Evolutionary conservation across 2,113 vertebrate genomes (phyloP).

Genomic region (Lycocorax pyrrhopterus): DNA sequence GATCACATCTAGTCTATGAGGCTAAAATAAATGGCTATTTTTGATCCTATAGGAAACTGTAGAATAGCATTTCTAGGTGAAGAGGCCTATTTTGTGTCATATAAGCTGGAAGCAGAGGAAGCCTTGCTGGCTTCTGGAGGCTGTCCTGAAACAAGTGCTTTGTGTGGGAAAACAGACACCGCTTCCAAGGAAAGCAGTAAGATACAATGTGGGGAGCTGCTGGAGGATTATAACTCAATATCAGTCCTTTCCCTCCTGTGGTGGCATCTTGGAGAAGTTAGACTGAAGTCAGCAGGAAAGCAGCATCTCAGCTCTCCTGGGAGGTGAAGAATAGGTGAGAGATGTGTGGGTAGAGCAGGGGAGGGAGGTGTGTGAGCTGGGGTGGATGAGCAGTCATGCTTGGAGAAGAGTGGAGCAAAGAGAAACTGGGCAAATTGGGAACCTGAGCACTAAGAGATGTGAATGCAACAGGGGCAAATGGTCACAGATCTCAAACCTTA

Average conservation of each 20-base stretch:
- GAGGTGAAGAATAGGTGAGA: background rate
- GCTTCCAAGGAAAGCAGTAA: background rate
- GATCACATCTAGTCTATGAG: background rate
- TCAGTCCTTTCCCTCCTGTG: background rate
- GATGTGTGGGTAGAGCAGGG: background rate
- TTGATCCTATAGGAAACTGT: background rate
- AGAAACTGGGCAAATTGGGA: background rate
- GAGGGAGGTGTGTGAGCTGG: accelerated
- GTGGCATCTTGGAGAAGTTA: background rate
- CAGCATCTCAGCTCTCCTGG: background rate
- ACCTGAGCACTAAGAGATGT: background rate
- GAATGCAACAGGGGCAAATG: background rate
- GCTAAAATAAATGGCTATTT: background rate
- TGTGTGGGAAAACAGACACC: background rate
- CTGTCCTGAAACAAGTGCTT: background rate
- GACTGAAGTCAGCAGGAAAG: background rate
- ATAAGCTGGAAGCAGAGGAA: background rate
- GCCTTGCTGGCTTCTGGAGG: background rate
- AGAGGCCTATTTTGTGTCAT: background rate
- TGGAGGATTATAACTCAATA: background rate
- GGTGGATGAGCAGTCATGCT: accelerated
- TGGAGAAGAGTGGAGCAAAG: background rate
- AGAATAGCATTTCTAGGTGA: background rate
- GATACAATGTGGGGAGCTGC: background rate
- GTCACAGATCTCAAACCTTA: background rate